Conservation (phyloP, 2,888 invertebrate species). For the Lacanobia oleracea region DNA sequence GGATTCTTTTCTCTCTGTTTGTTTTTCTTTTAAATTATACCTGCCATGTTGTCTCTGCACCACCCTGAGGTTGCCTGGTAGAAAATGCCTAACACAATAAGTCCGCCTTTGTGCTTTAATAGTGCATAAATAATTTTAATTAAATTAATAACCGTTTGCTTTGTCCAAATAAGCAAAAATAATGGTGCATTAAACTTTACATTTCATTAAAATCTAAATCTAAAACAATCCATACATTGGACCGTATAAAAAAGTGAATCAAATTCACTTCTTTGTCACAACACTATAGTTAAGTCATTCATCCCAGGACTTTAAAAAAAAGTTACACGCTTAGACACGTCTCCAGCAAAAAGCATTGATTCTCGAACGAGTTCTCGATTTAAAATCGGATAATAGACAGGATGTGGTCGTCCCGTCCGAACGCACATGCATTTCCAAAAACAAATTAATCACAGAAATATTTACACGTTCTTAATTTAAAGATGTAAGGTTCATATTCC, state of each 20-base stretch:
- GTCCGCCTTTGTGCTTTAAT: too few relatives aligned
- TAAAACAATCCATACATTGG: background rate
- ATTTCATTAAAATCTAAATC: background rate
- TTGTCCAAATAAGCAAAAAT: too few relatives aligned
- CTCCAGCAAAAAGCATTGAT: conserved; percentile 70
- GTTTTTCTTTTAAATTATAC: too few relatives aligned
- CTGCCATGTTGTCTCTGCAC: too few relatives aligned
- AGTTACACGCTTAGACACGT: conserved; percentile 68
- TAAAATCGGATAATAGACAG: conserved; percentile 79
- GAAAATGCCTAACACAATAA: too few relatives aligned
- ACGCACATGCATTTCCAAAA: conserved; percentile 72
- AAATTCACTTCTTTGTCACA: conserved; percentile 31
- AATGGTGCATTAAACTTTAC: too few relatives aligned
- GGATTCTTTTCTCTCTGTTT: too few relatives aligned
- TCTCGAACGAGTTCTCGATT: conserved; percentile 73
- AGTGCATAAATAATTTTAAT: too few relatives aligned
- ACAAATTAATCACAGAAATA: conserved; percentile 32
- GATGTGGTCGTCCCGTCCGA: conserved; percentile 81
- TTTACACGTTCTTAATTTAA: conserved; percentile 30
- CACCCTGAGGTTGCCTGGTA: too few relatives aligned
- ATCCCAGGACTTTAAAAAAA: conserved; percentile 52
- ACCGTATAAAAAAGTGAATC: conserved; percentile 15
- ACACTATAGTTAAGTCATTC: conserved; percentile 52
- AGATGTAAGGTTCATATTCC: conserved; percentile 27
- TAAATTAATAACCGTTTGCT: too few relatives aligned